Percentiles rank a stretch among this genome's conserved stretches.
Conservation (phyloP, 2,113 vertebrate species). For the Corythornis cristatus region DNA sequence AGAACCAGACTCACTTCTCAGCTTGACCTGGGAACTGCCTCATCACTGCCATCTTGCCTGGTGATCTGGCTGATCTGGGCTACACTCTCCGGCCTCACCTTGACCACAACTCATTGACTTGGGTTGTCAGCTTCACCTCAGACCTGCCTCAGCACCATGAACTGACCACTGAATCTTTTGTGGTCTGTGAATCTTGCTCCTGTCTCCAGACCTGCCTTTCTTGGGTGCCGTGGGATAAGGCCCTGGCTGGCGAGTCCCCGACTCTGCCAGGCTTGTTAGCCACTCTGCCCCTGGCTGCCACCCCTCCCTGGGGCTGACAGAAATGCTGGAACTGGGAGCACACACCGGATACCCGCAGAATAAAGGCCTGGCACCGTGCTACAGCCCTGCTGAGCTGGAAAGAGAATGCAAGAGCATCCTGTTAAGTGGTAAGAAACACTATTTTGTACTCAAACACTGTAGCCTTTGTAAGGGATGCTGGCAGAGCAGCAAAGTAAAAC, state of each 20-base stretch:
- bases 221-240: fast-evolving
- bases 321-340: slow-evolving; percentile 4
- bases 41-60: too few relatives aligned
- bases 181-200: not conserved
- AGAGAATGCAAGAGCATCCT: slow-evolving; percentile 61
- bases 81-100: not conserved
- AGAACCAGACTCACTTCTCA: not conserved
- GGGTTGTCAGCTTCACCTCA: not conserved
- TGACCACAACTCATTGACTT: not conserved
- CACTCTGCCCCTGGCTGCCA: not conserved
- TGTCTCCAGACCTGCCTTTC: not conserved
- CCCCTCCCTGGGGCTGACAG: not conserved
- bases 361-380: not conserved
- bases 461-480: slow-evolving; percentile 54
- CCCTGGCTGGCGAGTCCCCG: fast-evolving
- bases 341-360: slow-evolving; percentile 37
- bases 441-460: slow-evolving; percentile 54
- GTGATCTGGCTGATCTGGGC: not conserved
- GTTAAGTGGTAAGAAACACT: slow-evolving; percentile 58
- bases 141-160: not conserved
- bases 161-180: not conserved
- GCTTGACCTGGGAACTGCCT: not conserved
- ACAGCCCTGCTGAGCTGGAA: slow-evolving; percentile 20
- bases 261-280: not conserved
- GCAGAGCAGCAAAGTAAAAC: slow-evolving; percentile 53